Evolutionary conservation across 2,113 vertebrate genomes (phyloP), one percentile per base, ranked within the genome.

Genomic region (Trochalopteron elliotii): DNA sequence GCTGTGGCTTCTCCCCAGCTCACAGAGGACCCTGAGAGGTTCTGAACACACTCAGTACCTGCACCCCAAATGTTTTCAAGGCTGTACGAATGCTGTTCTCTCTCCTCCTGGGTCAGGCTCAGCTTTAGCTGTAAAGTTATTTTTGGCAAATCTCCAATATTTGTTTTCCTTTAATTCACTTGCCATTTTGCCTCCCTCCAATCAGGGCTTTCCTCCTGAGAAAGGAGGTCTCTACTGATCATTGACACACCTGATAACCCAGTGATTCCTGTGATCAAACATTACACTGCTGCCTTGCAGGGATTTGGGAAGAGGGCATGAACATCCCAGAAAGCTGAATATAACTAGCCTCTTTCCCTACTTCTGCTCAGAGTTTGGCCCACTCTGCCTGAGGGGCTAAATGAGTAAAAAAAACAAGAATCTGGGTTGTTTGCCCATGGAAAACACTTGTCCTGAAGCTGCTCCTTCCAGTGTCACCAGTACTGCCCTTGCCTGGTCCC

Each of bases 381-480:
- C n/a, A 10, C 5, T 27, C 67, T 39, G 20, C 53, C 37, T 8
- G 15, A 89, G 31, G 13, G 45, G 15, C 24, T 69, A 18, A 50
- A 42, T 0, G 7, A 76, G 23, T 3, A 4, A 59, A 40, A n/a
- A 45, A 13, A 1, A 13, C 12, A 18, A 12, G 52, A 42, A 12
- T 15, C 21, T 3, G 20, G 30, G 30, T 8, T 55, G 17, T n/a
- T 37, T 61, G 30, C 37, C n/a, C 30, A 44, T 79, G 39, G 31
- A 33, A 64, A 40, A 28, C 40, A 10, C 16, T 30, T n/a, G 15
- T 21, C 11, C 60, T 59, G 60, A 33, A 30, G 81, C 71, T 69
- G 60, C n/a, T 53, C 49, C n/a, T 40, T 1, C 30, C 80, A n/a
- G 31, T 44, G 22, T 3, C 50, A 47, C 4, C 61, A 37, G 68